Evolutionary conservation across 2,113 vertebrate species (phyloP), one percentile per base, ranked within the genome.

Genomic region (Lathamus discolor): DNA sequence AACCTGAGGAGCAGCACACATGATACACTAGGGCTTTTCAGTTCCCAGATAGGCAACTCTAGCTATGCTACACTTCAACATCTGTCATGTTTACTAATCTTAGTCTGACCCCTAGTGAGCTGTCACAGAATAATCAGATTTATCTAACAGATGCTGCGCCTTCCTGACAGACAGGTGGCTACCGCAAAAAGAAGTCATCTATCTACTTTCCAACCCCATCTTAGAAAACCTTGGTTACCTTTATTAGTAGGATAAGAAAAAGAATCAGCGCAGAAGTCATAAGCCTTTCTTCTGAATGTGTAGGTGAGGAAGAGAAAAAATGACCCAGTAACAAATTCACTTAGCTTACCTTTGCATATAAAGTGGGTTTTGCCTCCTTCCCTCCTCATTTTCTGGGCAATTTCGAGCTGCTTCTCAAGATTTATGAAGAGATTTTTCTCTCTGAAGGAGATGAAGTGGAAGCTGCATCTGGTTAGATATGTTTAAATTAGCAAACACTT

Each of bases 81-180:
- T 90, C 63, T 6, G 0, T 85, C 75, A 51, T 17, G 31, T 96
- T 95, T 70, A 41, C 87, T 96, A 80, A 95, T 96, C 88, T 93
- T 92, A 88, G 94, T 62, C 90, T 96, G 97, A 97, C 96, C 94
- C 89, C 96, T 97, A 91, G 96, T 96, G 96, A 97, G 89, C 91
- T 75, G 66, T 69, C 86, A 82, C 41, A 87, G 96, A 94, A 94
- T 74, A 69, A 96, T 88, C 86, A 74, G 52, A 59, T 88, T 86
- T 74, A 57, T 70, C 72, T 61, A 79, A 79, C 55, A 39, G 9
- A 31, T 54, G 33, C 80, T 62, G 69, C 27, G 35, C 35, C 43
- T 92, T 88, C 64, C 76, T 78, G 51, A 67, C 68, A 67, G 51
- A 67, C 68, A 59, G 68, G 28, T 63, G 72, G 4, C 74, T 75